A percentile compares a stretch with the other conserved stretches of the same genome.
Evolutionary conservation across 2,888 invertebrate species (phyloP).

Genomic region (Synanthedon andrenaeformis): DNA sequence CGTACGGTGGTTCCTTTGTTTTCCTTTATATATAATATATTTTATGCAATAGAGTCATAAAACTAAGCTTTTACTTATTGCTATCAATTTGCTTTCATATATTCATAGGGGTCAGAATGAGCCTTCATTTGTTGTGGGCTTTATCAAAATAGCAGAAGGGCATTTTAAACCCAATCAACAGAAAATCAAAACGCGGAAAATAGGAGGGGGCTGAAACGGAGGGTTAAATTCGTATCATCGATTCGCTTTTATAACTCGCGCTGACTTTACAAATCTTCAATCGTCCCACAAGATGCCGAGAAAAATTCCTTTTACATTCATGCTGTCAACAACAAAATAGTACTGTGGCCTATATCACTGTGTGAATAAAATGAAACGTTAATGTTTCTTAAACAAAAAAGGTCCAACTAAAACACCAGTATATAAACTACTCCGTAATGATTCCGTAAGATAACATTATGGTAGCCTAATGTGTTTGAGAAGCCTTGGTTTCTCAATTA

Average conservation of each 20-base stretch:
- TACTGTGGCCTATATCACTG: too few species aligned
- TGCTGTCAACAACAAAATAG: not conserved
- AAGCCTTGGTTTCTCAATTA: too few species aligned
- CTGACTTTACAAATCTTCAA: constrained; percentile 46
- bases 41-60: not conserved
- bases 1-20: not conserved
- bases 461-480: too few species aligned
- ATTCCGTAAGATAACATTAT: too few species aligned
- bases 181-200: constrained; percentile 69
- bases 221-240: constrained; percentile 65
- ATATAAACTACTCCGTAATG: too few species aligned
- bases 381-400: too few species aligned
- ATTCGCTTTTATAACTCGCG: constrained; percentile 63
- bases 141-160: constrained; percentile 54
- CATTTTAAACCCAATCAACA: constrained; percentile 67
- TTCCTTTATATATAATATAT: not conserved
- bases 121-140: constrained; percentile 44
- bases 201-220: constrained; percentile 56
- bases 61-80: constrained; percentile 1
- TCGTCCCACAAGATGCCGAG: not conserved
- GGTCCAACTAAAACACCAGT: too few species aligned
- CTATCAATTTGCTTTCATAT: constrained; percentile 24
- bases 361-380: too few species aligned
- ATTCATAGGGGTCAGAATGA: constrained; percentile 32
- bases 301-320: not conserved